Evolutionary conservation across 1,140 invertebrate species (phyloP).

Genomic region (Ganaspis sp.): DNA sequence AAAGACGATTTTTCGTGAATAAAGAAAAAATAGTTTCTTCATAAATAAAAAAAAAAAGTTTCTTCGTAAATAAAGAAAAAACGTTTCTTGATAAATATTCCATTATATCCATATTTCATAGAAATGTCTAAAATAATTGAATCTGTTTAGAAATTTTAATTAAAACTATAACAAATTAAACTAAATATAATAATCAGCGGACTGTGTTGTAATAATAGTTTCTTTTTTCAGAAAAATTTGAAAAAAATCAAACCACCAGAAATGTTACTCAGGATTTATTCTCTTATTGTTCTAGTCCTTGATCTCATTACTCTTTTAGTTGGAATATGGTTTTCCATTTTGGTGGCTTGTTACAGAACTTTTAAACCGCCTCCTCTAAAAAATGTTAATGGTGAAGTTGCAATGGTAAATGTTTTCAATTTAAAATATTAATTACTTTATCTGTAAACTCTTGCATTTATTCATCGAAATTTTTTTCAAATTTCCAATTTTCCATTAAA

Average conservation of each 20-base stretch:
- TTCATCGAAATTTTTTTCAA: too few species aligned
- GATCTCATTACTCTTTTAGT: constrained; percentile 77
- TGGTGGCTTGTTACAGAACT: constrained; percentile 76
- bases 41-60: too few species aligned
- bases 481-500: too few species aligned
- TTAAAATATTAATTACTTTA: too few species aligned
- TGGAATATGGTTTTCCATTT: constrained; percentile 76
- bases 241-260: constrained; percentile 71
- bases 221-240: constrained; percentile 51
- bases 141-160: too few species aligned
- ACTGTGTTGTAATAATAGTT: neutral
- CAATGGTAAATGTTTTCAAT: constrained; percentile 74
- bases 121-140: constrained; percentile 5
- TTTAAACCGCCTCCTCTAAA: constrained; percentile 78
- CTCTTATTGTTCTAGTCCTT: constrained; percentile 75
- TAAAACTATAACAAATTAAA: constrained; percentile 11
- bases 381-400: constrained; percentile 78
- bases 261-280: constrained; percentile 78
- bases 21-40: too few species aligned
- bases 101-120: too few species aligned
- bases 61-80: too few species aligned
- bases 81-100: too few species aligned
- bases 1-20: too few species aligned
- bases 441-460: too few species aligned
- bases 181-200: neutral